phyloP scores from a whole-genome alignment of 1,140 invertebrate species.

The Geopemphigus sp. region DNA sequence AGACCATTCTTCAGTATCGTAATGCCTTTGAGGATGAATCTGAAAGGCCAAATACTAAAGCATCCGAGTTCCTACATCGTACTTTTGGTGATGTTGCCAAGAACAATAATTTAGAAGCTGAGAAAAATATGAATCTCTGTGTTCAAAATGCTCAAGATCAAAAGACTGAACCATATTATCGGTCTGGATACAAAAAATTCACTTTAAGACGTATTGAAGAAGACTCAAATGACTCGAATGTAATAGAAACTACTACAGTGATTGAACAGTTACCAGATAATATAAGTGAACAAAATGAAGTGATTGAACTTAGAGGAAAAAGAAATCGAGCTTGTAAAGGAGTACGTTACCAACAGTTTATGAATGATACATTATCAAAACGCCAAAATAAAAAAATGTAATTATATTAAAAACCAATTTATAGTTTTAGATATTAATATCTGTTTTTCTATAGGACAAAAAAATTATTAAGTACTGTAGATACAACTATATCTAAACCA shows the following conservation, averaged over 20 bases:
- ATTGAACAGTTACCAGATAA: conserved; percentile 28
- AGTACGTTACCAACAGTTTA: conserved; percentile 41
- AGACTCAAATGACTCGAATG: conserved; percentile 45
- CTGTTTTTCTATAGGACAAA: conserved; percentile 24
- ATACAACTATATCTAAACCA: neutral
- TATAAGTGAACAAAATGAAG: conserved; percentile 26
- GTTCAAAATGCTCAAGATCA: conserved; percentile 31
- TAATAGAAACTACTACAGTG: conserved; percentile 20
- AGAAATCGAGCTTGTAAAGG: conserved; percentile 42
- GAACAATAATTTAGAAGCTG: conserved; percentile 38
- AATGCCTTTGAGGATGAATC: conserved; percentile 34
- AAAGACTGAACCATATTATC: conserved; percentile 49
- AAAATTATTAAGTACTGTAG: neutral
- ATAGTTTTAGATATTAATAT: neutral
- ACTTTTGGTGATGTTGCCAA: conserved; percentile 39
- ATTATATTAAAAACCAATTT: neutral
- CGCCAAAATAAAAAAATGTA: conserved; percentile 48
- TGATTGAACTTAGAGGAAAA: conserved; percentile 32
- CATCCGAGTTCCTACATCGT: conserved; percentile 45
- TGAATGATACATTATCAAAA: conserved; percentile 44
- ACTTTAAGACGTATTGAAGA: conserved; percentile 47
- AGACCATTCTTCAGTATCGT: conserved; percentile 36
- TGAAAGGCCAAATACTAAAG: conserved; percentile 11
- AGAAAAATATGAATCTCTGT: conserved; percentile 44
- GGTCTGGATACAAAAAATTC: conserved; percentile 48